Percentiles rank a stretch among this genome's conserved stretches.
phyloP scores from a whole-genome alignment of 1,140 invertebrate genomes.

The Drosophila rhopaloa region DNA sequence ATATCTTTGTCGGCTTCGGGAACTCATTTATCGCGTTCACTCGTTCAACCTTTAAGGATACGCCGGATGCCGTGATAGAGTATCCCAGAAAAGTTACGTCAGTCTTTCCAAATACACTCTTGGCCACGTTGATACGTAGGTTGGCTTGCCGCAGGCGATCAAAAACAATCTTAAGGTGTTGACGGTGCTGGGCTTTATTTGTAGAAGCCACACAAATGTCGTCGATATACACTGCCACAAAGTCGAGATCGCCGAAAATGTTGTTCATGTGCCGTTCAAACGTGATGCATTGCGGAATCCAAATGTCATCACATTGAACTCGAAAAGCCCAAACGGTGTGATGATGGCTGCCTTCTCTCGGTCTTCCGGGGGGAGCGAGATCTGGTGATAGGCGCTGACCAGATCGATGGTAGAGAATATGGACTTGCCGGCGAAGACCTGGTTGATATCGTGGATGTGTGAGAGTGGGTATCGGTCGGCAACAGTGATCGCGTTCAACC shows the following conservation, averaged over 20 bases:
- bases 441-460: too few species aligned
- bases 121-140: too few species aligned
- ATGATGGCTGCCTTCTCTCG: neutral
- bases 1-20: neutral
- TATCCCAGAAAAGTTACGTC: neutral
- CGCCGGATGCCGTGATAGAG: neutral
- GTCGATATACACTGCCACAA: too few species aligned
- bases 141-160: neutral
- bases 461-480: too few species aligned
- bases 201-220: too few species aligned
- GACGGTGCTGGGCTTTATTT: too few species aligned
- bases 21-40: neutral
- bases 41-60: neutral
- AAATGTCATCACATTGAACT: neutral
- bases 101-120: neutral
- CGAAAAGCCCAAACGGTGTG: neutral
- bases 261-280: neutral
- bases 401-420: neutral
- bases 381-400: neutral
- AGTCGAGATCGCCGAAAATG: too few species aligned
- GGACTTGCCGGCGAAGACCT: too few species aligned
- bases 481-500: too few species aligned
- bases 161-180: neutral
- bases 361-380: neutral
- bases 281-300: neutral